These are phyloP conservation scores for Delichon dasypus DNA, from an alignment of 2,797 vertebrate genomes.

Conservation along the genomic window DNA sequence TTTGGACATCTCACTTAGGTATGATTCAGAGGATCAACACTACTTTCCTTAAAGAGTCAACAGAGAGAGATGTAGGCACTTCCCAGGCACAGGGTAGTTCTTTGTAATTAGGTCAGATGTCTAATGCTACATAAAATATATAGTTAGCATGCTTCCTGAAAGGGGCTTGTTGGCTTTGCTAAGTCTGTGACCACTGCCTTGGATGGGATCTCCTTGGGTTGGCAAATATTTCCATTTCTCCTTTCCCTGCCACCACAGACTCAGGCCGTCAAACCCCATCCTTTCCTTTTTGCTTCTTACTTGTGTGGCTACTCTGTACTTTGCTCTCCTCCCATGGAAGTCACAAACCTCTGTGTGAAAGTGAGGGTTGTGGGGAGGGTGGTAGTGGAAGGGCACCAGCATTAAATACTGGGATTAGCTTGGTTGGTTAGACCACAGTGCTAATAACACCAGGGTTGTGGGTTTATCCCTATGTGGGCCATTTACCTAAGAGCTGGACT, in stretches of 20 bases:
- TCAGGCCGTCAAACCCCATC: not conserved
- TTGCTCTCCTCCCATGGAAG: not conserved
- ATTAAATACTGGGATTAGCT: not conserved
- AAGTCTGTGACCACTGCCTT: not conserved
- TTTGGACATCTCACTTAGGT: conserved; percentile 37
- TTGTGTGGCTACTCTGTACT: not conserved
- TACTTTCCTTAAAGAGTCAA: not conserved
- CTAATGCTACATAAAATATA: not conserved
- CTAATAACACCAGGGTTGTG: not conserved
- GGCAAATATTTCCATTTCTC: not conserved
- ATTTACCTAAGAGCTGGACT: not conserved
- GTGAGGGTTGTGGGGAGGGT: not conserved
- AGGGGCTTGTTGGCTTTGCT: not conserved
- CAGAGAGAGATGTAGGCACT: not conserved
- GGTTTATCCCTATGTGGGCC: not conserved
- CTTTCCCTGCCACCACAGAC: not conserved
- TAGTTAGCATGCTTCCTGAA: not conserved
- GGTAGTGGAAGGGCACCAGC: not conserved
- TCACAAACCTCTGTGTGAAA: not conserved
- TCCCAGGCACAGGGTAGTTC: not conserved
- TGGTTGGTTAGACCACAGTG: not conserved
- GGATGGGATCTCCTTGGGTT: not conserved
- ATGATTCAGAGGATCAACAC: conserved; percentile 32
- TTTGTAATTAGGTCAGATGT: conserved; percentile 6
- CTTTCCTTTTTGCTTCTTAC: not conserved